Percentiles rank a stretch among this genome's conserved stretches.
phyloP scores from a whole-genome alignment of 2,888 invertebrate genomes.

The Hyposoter dolosus region DNA sequence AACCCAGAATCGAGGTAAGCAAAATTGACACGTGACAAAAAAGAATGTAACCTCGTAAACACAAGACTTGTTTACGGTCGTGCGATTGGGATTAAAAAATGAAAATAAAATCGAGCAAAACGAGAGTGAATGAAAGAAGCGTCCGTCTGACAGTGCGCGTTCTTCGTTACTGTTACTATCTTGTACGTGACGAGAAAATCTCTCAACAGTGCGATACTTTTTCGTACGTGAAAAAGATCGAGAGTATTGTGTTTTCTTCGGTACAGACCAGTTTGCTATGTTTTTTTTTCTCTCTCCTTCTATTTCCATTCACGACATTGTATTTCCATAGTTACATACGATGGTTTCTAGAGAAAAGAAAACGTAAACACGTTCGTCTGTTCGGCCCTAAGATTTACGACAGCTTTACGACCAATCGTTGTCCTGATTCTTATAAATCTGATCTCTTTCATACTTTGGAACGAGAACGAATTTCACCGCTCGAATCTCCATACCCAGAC shows the following conservation, averaged over 20 bases:
- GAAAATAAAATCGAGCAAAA: background rate
- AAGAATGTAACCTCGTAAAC: constrained; percentile 22
- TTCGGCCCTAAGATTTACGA: background rate
- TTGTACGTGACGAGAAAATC: constrained; percentile 15
- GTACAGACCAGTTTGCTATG: background rate
- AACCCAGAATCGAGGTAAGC: constrained; percentile 75
- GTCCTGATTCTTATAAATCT: background rate
- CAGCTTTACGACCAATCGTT: background rate
- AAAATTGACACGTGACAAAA: constrained; percentile 19
- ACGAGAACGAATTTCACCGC: background rate
- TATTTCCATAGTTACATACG: background rate
- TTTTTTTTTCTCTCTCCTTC: background rate
- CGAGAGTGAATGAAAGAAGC: constrained; percentile 24
- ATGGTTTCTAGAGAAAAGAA: background rate
- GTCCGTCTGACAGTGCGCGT: constrained; percentile 41
- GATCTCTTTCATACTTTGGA: background rate
- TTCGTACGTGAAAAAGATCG: constrained; percentile 6
- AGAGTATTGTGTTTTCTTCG: constrained; percentile 14
- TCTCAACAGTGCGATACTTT: background rate
- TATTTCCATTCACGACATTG: background rate
- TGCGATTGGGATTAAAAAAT: background rate
- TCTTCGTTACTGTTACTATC: constrained; percentile 19
- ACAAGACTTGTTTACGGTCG: constrained; percentile 24
- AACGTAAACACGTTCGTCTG: background rate
- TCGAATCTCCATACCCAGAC: background rate